phyloP scores from a whole-genome alignment of 2,113 vertebrate genomes.

The Tenebrosternarchus preto region DNA sequence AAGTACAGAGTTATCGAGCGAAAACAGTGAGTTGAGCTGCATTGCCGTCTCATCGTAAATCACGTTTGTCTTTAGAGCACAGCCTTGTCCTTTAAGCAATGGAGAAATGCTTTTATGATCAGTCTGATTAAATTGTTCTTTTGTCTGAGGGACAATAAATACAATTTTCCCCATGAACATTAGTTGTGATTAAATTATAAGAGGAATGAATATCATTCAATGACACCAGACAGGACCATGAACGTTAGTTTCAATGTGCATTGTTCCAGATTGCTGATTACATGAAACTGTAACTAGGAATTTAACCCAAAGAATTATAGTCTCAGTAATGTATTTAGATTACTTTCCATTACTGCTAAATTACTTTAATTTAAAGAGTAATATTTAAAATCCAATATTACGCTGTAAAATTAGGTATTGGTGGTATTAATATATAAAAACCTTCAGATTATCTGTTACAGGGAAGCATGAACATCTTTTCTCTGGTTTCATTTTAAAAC shows the following conservation, averaged over 20 bases:
- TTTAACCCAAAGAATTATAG: conserved; percentile 1
- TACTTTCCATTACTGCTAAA: background rate
- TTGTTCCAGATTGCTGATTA: background rate
- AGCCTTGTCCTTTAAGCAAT: conserved; percentile 9
- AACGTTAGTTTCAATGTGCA: background rate
- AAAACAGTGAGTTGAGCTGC: conserved; percentile 7
- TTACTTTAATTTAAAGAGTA: background rate
- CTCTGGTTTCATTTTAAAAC: too few species aligned
- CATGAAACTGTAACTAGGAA: background rate
- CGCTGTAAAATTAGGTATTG: background rate
- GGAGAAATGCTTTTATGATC: conserved; percentile 6
- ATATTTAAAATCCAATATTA: background rate
- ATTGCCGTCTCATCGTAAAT: conserved; percentile 21
- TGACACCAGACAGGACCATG: background rate
- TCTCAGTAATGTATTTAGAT: background rate
- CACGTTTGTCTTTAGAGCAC: conserved; percentile 21
- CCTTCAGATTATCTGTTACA: too few species aligned
- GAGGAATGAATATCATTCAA: conserved; percentile 6
- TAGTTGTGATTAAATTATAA: background rate
- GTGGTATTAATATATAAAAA: too few species aligned
- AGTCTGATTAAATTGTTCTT: conserved; percentile 24
- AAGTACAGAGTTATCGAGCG: conserved; percentile 31
- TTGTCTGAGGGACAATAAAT: background rate
- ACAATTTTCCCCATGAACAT: conserved; percentile 5
- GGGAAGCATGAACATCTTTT: too few species aligned